Evolutionary conservation across 1,140 invertebrate species (phyloP).

Genomic region (Heliconius eleuchia): DNA sequence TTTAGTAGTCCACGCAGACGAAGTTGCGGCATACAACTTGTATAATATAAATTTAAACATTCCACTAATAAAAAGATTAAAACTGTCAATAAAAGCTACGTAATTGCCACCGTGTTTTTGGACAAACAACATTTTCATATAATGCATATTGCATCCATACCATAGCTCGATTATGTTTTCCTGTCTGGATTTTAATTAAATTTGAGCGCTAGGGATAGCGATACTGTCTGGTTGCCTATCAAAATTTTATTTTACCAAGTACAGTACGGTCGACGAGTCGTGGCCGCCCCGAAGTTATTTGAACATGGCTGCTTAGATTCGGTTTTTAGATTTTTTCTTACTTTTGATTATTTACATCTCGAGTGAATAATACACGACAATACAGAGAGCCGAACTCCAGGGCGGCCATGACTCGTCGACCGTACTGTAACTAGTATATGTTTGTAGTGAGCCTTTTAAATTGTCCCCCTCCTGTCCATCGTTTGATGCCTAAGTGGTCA

Average conservation of each 20-base stretch:
- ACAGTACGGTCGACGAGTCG: not conserved
- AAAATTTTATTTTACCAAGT: not conserved
- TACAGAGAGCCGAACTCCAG: too few species aligned
- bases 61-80: too few species aligned
- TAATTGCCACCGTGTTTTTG: not conserved
- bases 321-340: too few species aligned
- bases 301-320: too few species aligned
- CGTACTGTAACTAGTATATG: not conserved
- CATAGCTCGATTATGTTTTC: not conserved
- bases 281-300: too few species aligned
- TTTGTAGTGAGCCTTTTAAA: not conserved
- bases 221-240: not conserved
- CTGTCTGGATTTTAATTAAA: constrained; percentile 10
- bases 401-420: too few species aligned
- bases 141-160: not conserved
- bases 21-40: too few species aligned
- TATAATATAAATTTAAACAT: too few species aligned
- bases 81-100: too few species aligned
- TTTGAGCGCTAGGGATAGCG: not conserved
- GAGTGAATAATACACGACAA: too few species aligned
- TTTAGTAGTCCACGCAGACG: too few species aligned
- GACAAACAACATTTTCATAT: not conserved
- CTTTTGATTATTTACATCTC: too few species aligned
- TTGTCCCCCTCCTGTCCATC: not conserved
- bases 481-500: not conserved